Conservation (phyloP, 2,888 invertebrate species). For the Meghimatium bilineatum region DNA sequence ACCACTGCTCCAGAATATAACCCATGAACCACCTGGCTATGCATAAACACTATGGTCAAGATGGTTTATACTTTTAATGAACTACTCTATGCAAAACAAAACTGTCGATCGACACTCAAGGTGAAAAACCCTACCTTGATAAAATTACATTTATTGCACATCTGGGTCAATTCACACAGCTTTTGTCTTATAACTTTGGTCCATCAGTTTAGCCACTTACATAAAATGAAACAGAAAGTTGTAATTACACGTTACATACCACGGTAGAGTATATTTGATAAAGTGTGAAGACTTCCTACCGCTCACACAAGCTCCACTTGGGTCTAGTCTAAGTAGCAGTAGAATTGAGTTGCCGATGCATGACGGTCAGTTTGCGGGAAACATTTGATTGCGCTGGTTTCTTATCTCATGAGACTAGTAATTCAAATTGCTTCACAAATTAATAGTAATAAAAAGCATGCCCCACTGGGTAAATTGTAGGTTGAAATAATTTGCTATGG, state of each 20-base stretch:
- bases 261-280: neutral
- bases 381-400: neutral
- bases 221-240: neutral
- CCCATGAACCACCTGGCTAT: neutral
- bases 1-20: neutral
- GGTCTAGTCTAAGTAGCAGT: neutral
- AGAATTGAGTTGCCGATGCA: neutral
- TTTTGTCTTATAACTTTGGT: neutral
- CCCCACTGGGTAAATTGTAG: neutral
- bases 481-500: no score
- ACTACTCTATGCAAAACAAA: neutral
- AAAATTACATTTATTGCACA: neutral
- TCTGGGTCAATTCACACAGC: no score
- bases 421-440: neutral
- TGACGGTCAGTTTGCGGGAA: neutral
- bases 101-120: neutral
- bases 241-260: neutral
- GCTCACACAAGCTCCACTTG: neutral
- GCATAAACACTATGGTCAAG: no score
- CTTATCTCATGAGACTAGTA: neutral
- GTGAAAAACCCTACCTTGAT: slow-evolving; percentile 19
- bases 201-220: neutral
- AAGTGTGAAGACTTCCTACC: neutral
- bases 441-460: neutral
- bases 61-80: neutral